Percentiles rank a stretch among this genome's conserved stretches.
These are phyloP conservation scores for Eriocheir sinensis DNA, from an alignment of 1,140 invertebrate species.

Conservation along the genomic window DNA sequence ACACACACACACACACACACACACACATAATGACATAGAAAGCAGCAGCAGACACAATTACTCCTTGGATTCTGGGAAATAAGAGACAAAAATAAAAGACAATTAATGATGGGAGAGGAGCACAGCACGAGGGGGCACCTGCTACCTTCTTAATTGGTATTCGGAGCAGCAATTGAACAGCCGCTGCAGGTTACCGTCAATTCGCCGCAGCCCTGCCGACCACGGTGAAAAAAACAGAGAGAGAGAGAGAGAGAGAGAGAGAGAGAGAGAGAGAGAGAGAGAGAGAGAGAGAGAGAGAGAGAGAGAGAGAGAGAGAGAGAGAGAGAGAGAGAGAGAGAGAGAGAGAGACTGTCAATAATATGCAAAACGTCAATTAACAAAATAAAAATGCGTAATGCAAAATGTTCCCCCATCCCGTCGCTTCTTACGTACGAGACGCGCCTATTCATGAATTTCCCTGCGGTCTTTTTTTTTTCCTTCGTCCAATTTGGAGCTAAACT, in stretches of 20 bases:
- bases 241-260: too few relatives aligned
- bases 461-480: background rate
- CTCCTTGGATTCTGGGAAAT: background rate
- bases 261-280: too few relatives aligned
- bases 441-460: conserved; percentile 49
- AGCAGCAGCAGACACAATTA: background rate
- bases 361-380: conserved; percentile 33
- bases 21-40: conserved; percentile 41
- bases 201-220: conserved; percentile 25
- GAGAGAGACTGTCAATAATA: background rate
- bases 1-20: conserved; percentile 34
- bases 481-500: conserved; percentile 49
- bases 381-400: conserved; percentile 19
- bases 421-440: background rate
- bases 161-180: conserved; percentile 49
- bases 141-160: conserved; percentile 51
- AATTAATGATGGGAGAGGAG: background rate
- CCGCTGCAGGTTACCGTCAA: conserved; percentile 53
- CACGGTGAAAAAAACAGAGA: conserved; percentile 23
- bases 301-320: too few relatives aligned
- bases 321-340: too few relatives aligned
- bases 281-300: too few relatives aligned
- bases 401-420: conserved; percentile 2
- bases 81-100: background rate
- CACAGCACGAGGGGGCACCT: conserved; percentile 13